These are phyloP conservation scores for Parascotia fuliginaria DNA, from an alignment of 2,888 invertebrate species.

Conservation along the genomic window DNA sequence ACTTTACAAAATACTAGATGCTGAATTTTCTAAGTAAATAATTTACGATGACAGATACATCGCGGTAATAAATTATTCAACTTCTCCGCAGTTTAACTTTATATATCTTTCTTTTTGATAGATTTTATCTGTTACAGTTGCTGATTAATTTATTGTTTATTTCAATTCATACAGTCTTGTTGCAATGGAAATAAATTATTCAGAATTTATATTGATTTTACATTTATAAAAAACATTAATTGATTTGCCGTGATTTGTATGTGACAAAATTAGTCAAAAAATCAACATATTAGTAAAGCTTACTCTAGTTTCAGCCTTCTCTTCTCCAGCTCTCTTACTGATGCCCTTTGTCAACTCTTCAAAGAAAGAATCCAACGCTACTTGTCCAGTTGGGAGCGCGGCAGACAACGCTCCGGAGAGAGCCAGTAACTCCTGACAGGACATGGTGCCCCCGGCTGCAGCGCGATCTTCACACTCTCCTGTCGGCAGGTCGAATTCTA, in stretches of 20 bases:
- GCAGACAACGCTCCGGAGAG: conserved; percentile 96
- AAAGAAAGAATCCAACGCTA: conserved; percentile 93
- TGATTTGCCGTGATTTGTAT: too few species aligned
- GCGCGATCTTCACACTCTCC: conserved; percentile 77
- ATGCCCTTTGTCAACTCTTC: conserved; percentile 92
- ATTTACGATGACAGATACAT: conserved; percentile 40
- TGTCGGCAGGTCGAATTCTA: conserved; percentile 84
- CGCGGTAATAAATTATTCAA: conserved; percentile 36
- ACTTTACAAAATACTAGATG: conserved; percentile 19
- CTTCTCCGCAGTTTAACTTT: conserved; percentile 34
- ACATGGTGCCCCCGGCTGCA: conserved; percentile 87
- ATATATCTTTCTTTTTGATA: conserved; percentile 5
- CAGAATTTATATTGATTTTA: neutral
- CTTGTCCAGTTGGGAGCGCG: conserved; percentile 94
- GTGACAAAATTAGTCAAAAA: too few species aligned
- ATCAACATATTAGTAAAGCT: conserved; percentile 1
- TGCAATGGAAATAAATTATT: conserved; percentile 8
- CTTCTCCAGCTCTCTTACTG: conserved; percentile 79
- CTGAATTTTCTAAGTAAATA: conserved; percentile 29
- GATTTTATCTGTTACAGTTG: neutral
- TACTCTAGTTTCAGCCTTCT: conserved; percentile 74
- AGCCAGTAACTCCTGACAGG: conserved; percentile 96
- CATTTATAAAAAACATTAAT: too few species aligned
- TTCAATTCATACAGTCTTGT: neutral
- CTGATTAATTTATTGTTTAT: neutral